Conservation (phyloP, 2,797 vertebrate genomes). For the Diplodus sargus region DNA sequence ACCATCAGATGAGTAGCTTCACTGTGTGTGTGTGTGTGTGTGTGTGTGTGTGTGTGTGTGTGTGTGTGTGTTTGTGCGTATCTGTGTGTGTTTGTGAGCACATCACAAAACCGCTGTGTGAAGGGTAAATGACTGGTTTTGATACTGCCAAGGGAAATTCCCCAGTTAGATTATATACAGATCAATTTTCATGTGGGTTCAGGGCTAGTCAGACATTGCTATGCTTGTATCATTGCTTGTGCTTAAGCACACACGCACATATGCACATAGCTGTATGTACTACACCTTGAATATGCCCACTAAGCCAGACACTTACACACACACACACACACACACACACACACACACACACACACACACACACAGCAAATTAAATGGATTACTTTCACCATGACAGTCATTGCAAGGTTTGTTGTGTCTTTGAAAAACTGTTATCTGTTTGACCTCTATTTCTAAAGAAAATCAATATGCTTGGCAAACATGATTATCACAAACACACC, state of each 20-base stretch:
- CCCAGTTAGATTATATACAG: conserved; percentile 70
- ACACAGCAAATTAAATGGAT: conserved; percentile 38
- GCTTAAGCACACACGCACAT: conserved; percentile 24
- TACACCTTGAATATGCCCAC: conserved; percentile 19
- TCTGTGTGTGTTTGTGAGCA: conserved; percentile 41
- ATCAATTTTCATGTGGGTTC: conserved; percentile 79
- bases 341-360: too few relatives aligned
- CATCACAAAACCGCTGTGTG: conserved; percentile 65
- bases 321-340: too few relatives aligned
- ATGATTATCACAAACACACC: conserved; percentile 9
- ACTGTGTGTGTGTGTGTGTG: conserved; percentile 43
- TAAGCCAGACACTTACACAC: background rate
- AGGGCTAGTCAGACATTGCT: conserved; percentile 56
- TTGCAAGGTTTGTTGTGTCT: conserved; percentile 15
- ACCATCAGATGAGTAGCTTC: conserved; percentile 46
- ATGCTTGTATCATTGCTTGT: conserved; percentile 67
- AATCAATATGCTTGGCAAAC: conserved; percentile 46
- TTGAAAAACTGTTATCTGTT: conserved; percentile 37
- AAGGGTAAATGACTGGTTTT: conserved; percentile 77
- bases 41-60: conserved; percentile 43
- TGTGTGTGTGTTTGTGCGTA: conserved; percentile 39
- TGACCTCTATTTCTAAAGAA: conserved; percentile 30
- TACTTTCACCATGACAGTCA: conserved; percentile 29
- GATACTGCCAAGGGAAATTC: conserved; percentile 74
- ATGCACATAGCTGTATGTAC: conserved; percentile 11